Conservation (phyloP, 2,113 vertebrate species). For the Hassar affinis region DNA sequence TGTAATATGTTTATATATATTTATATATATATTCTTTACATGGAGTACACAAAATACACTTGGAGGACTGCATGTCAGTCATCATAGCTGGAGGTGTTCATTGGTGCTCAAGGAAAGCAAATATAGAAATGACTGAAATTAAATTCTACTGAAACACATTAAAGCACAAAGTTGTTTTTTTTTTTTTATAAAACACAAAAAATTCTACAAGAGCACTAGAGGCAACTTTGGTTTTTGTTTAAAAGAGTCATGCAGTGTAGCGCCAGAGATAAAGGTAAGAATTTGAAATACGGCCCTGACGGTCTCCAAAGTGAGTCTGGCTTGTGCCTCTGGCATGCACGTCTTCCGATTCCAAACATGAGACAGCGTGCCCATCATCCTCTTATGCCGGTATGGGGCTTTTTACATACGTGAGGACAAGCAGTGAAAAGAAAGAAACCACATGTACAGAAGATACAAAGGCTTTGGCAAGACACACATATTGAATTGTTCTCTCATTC, state of each 20-base stretch:
- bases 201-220: slow-evolving; percentile 53
- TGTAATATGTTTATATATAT: too few relatives aligned
- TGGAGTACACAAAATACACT: not conserved
- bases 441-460: slow-evolving; percentile 68
- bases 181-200: not conserved
- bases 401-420: slow-evolving; percentile 64
- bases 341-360: slow-evolving; percentile 89
- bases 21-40: not conserved
- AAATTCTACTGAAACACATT: not conserved
- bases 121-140: not conserved
- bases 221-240: slow-evolving; percentile 69
- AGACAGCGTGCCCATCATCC: slow-evolving; percentile 67
- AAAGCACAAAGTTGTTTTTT: slow-evolving; percentile 6
- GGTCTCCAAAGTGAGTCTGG: slow-evolving; percentile 81
- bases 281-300: slow-evolving; percentile 83
- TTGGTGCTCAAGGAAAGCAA: not conserved
- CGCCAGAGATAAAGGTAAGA: slow-evolving; percentile 69
- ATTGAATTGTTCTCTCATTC: slow-evolving; percentile 42
- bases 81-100: not conserved
- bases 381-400: slow-evolving; percentile 42
- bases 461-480: slow-evolving; percentile 60
- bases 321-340: slow-evolving; percentile 85
- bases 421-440: slow-evolving; percentile 56
- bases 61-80: not conserved
- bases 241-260: slow-evolving; percentile 78